Conservation (phyloP, 2,113 vertebrate genomes). For the Polypterus senegalus region DNA sequence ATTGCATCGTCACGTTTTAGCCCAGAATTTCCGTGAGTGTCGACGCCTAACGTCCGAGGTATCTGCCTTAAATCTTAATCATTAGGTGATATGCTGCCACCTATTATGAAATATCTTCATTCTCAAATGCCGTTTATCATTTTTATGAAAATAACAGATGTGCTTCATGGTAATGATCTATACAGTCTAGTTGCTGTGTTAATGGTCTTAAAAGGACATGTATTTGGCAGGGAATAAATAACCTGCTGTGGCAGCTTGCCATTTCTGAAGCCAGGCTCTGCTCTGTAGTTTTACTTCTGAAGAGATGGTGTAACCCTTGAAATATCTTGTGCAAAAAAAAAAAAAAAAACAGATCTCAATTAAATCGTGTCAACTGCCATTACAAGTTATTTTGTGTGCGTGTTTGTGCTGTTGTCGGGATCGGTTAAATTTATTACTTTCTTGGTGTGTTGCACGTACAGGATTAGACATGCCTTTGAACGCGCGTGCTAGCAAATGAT, state of each 20-base stretch:
- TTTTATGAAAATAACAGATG: constrained; percentile 1
- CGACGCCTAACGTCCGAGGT: too few relatives aligned
- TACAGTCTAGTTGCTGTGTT: constrained; percentile 1
- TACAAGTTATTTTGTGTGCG: too few relatives aligned
- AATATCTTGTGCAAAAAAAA: neutral
- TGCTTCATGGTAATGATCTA: neutral
- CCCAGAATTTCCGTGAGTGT: too few relatives aligned
- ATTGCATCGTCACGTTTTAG: too few relatives aligned
- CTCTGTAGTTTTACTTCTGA: constrained; percentile 1
- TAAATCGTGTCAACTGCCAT: too few relatives aligned
- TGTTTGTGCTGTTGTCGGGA: too few relatives aligned
- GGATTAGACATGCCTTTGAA: too few relatives aligned
- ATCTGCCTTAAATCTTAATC: neutral
- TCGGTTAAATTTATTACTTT: too few relatives aligned
- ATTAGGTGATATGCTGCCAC: constrained; percentile 4
- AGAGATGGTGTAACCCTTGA: neutral
- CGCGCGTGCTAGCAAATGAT: too few relatives aligned
- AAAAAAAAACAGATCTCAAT: too few relatives aligned
- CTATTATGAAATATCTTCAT: constrained; percentile 5
- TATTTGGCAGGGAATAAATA: constrained; percentile 1
- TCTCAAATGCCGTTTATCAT: neutral
- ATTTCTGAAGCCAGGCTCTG: neutral
- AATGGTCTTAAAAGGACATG: constrained; percentile 8
- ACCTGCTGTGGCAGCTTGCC: constrained; percentile 7
- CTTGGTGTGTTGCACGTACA: too few relatives aligned